Evolutionary conservation across 2,888 invertebrate genomes (phyloP).

Genomic region (Lingula anatina): DNA sequence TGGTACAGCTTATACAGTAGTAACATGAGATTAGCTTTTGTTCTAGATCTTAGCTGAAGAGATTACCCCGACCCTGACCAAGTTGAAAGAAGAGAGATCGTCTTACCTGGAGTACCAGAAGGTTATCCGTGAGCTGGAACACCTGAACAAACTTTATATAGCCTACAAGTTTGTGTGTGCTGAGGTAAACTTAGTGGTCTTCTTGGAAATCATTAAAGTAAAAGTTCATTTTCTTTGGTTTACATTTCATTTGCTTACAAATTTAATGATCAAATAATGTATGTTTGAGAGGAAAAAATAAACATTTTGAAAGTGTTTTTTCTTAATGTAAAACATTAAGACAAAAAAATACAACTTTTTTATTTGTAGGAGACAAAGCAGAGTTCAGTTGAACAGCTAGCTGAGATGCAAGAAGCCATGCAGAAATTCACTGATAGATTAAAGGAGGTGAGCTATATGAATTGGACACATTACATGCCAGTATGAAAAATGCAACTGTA

Average conservation of each 20-base stretch:
- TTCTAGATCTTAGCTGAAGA: slow-evolving; percentile 68
- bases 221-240: too few relatives aligned
- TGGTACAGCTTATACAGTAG: too few relatives aligned
- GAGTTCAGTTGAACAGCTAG: slow-evolving; percentile 60
- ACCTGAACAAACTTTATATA: slow-evolving; percentile 67
- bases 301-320: too few relatives aligned
- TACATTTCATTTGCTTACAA: too few relatives aligned
- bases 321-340: too few relatives aligned
- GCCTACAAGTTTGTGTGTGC: slow-evolving; percentile 67
- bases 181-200: slow-evolving; percentile 49
- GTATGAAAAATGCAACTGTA: background rate
- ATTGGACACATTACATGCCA: background rate
- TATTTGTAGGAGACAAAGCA: slow-evolving; percentile 39
- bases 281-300: too few relatives aligned
- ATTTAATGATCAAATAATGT: too few relatives aligned
- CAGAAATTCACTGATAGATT: slow-evolving; percentile 25
- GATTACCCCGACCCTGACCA: slow-evolving; percentile 82
- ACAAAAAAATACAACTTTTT: too few relatives aligned
- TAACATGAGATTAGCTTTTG: too few relatives aligned
- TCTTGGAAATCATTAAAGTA: too few relatives aligned
- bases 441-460: slow-evolving; percentile 23
- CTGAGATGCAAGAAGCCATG: slow-evolving; percentile 54
- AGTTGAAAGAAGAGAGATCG: slow-evolving; percentile 76
- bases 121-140: slow-evolving; percentile 75
- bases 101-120: slow-evolving; percentile 85